A percentile compares a stretch with the other conserved stretches of the same genome.
Conservation (phyloP, 23 tunicate species). For the Halocynthia roretzi region DNA sequence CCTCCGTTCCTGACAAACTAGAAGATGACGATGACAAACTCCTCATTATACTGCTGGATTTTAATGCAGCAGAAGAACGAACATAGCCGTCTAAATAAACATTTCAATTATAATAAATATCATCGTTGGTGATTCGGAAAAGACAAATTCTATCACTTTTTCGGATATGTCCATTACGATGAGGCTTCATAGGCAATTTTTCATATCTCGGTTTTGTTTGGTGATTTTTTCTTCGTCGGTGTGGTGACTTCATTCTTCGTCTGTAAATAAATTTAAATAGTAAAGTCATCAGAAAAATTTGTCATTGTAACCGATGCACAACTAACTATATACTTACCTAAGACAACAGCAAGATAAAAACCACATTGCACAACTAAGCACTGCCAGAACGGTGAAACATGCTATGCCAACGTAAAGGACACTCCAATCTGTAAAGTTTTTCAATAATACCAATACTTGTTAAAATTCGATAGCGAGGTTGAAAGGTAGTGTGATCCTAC, state of each 20-base stretch:
- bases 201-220: constrained; percentile 20
- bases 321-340: constrained; percentile 12
- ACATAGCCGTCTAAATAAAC: constrained; percentile 1
- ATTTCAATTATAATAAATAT: no score
- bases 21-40: constrained; percentile 24
- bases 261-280: no score
- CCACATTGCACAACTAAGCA: constrained; percentile 3
- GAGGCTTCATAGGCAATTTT: constrained; percentile 22
- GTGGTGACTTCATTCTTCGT: background rate
- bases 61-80: constrained; percentile 2
- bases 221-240: constrained; percentile 10
- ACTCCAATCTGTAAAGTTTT: constrained; percentile 81
- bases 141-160: constrained; percentile 17
- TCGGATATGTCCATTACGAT: constrained; percentile 20
- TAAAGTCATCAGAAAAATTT: background rate
- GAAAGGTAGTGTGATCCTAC: no score
- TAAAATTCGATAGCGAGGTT: no score
- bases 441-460: no score
- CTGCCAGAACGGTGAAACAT: constrained; percentile 35
- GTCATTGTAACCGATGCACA: no score
- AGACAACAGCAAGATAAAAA: constrained; percentile 27
- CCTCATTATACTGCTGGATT: constrained; percentile 24
- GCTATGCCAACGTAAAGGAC: constrained; percentile 67
- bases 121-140: background rate
- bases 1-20: constrained; percentile 15